phyloP scores from a whole-genome alignment of 1,140 invertebrate genomes.

The Aporrectodea caliginosa region DNA sequence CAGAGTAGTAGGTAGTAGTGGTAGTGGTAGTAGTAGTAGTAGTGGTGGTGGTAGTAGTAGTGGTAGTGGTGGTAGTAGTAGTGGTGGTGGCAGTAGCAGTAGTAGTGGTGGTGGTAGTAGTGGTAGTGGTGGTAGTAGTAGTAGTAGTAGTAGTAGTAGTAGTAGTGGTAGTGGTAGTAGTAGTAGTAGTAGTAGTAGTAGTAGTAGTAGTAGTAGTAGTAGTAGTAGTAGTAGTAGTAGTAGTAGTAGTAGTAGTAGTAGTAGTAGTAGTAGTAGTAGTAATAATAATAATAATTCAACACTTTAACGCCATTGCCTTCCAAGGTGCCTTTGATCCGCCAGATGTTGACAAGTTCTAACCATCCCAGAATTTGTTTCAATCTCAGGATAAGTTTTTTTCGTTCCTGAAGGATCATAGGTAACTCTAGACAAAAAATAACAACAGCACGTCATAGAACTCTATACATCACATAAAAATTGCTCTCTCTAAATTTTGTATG shows the following conservation, averaged over 20 bases:
- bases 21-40: neutral
- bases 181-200: slow-evolving; percentile 3
- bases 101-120: neutral
- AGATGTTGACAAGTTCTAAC: too few relatives aligned
- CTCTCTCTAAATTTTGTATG: too few relatives aligned
- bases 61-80: neutral
- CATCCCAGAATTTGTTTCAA: too few relatives aligned
- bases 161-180: neutral
- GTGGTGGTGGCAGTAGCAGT: neutral
- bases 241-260: neutral
- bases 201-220: slow-evolving; percentile 2
- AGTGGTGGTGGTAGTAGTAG: neutral
- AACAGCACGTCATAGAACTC: too few relatives aligned
- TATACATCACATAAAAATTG: too few relatives aligned
- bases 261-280: neutral
- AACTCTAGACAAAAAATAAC: too few relatives aligned
- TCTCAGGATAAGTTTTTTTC: too few relatives aligned
- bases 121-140: neutral
- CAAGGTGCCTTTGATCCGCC: too few relatives aligned
- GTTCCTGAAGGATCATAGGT: too few relatives aligned
- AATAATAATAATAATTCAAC: too few relatives aligned
- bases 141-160: slow-evolving; percentile 2
- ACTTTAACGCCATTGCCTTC: too few relatives aligned
- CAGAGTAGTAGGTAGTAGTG: neutral
- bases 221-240: slow-evolving; percentile 2